phyloP scores from a whole-genome alignment of 2,113 vertebrate species.

The Phodopus roborovskii region DNA sequence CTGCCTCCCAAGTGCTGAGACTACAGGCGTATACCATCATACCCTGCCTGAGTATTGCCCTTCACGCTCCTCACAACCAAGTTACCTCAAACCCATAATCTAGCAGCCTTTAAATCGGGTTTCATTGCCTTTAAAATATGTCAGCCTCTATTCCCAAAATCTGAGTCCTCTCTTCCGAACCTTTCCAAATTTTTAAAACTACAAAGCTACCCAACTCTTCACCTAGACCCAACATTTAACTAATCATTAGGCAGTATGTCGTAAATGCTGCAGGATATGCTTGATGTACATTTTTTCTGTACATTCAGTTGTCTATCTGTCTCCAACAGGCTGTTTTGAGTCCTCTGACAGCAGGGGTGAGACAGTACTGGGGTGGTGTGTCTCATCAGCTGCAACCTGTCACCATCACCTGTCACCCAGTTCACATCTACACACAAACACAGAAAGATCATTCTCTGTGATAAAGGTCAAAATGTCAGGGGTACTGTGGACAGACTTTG shows the following conservation, averaged over 20 bases:
- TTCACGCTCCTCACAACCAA: not conserved
- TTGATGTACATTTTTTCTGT: not conserved
- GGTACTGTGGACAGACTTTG: not conserved
- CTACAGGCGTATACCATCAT: not conserved
- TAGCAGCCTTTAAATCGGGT: conserved; percentile 15
- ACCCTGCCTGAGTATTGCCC: conserved; percentile 7
- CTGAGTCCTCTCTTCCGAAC: not conserved
- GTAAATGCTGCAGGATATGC: not conserved
- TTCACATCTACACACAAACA: not conserved
- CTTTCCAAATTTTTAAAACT: conserved; percentile 6
- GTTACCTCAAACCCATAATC: not conserved
- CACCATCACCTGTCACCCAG: not conserved
- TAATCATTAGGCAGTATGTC: not conserved
- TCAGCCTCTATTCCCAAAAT: conserved; percentile 17
- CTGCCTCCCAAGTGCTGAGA: not conserved
- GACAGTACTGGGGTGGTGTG: not conserved
- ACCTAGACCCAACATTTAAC: not conserved
- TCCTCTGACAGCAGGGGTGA: not conserved
- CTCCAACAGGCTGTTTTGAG: not conserved
- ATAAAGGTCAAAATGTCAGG: not conserved
- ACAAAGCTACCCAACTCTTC: not conserved
- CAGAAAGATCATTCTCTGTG: not conserved
- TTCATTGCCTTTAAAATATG: conserved; percentile 39
- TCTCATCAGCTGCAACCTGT: not conserved
- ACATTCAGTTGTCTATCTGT: not conserved